Percentiles rank a stretch among this genome's conserved stretches.
Evolutionary conservation across 2,113 vertebrate genomes (phyloP).

Genomic region (Phycodurus eques): DNA sequence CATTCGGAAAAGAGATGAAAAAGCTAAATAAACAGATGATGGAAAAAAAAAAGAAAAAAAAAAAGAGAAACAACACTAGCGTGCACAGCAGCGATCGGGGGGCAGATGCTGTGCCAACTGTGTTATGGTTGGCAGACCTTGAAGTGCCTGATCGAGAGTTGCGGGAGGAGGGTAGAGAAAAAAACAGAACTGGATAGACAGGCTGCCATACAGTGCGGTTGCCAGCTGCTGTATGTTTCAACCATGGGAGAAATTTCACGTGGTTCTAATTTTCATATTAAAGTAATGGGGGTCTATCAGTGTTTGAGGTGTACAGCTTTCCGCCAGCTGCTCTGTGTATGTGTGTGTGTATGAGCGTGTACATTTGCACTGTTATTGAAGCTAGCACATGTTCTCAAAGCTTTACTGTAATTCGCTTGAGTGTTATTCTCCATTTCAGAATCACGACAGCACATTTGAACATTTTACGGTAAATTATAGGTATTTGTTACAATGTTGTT

Average conservation of each 20-base stretch:
- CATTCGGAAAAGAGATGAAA: constrained; percentile 68
- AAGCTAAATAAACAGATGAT: constrained; percentile 68
- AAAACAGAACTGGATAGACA: constrained; percentile 39
- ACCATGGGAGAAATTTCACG: constrained; percentile 70
- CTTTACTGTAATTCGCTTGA: constrained; percentile 42
- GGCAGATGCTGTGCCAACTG: constrained; percentile 59
- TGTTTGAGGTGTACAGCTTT: constrained; percentile 52
- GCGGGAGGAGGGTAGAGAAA: constrained; percentile 24
- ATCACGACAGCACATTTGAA: constrained; percentile 21
- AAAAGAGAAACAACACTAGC: constrained; percentile 58
- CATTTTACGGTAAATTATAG: constrained; percentile 7
- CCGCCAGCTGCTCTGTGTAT: constrained; percentile 33
- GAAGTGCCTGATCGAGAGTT: constrained; percentile 61
- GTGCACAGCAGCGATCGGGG: constrained; percentile 46
- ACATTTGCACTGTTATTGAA: constrained; percentile 41
- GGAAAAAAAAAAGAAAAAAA: constrained; percentile 60
- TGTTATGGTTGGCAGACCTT: constrained; percentile 74
- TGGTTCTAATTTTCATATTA: constrained; percentile 77
- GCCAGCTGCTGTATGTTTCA: constrained; percentile 64
- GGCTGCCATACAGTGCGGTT: constrained; percentile 54
- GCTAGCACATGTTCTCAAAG: constrained; percentile 35
- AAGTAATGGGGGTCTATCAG: constrained; percentile 64
- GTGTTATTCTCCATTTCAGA: constrained; percentile 1
- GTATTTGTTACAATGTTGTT: neutral
- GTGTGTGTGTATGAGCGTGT: constrained; percentile 12